Conservation (phyloP, 2,888 invertebrate species). For the Allophyes oxyacanthae region DNA sequence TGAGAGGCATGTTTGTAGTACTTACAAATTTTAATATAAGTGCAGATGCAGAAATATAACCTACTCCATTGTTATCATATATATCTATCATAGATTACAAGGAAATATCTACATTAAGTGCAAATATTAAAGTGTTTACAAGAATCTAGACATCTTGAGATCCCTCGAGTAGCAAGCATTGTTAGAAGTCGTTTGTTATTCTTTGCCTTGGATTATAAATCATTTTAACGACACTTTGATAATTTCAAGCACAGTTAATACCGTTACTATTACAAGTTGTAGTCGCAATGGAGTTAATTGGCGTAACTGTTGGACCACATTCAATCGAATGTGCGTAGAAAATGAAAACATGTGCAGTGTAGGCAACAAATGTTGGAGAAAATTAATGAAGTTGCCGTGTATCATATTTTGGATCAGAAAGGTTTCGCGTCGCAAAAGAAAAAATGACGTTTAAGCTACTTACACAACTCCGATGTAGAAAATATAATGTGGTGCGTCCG, state of each 20-base stretch:
- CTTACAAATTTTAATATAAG: not conserved
- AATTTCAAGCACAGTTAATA: slow-evolving; percentile 19
- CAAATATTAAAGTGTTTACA: slow-evolving; percentile 15
- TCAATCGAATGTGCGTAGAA: slow-evolving; percentile 24
- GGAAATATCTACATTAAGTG: slow-evolving; percentile 15
- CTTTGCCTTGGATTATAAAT: not conserved
- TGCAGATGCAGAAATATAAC: not conserved
- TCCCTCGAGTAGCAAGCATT: slow-evolving; percentile 3
- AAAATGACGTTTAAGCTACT: too few relatives aligned
- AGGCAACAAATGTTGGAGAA: not conserved
- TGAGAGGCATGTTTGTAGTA: not conserved
- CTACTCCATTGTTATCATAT: not conserved
- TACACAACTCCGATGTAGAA: too few relatives aligned
- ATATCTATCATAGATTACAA: not conserved
- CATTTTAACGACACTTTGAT: slow-evolving; percentile 19
- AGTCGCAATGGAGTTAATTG: slow-evolving; percentile 38
- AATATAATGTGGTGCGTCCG: too few relatives aligned
- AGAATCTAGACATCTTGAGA: slow-evolving; percentile 8
- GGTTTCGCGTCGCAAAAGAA: too few relatives aligned
- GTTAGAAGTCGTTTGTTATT: slow-evolving; percentile 10
- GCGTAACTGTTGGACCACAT: slow-evolving; percentile 40
- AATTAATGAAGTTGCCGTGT: not conserved
- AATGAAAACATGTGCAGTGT: slow-evolving; percentile 24
- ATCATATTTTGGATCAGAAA: too few relatives aligned
- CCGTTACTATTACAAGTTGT: slow-evolving; percentile 7